Percentiles rank a stretch among this genome's conserved stretches.
Conservation (phyloP, 1,140 invertebrate genomes). For the Camponotus pennsylvanicus region DNA sequence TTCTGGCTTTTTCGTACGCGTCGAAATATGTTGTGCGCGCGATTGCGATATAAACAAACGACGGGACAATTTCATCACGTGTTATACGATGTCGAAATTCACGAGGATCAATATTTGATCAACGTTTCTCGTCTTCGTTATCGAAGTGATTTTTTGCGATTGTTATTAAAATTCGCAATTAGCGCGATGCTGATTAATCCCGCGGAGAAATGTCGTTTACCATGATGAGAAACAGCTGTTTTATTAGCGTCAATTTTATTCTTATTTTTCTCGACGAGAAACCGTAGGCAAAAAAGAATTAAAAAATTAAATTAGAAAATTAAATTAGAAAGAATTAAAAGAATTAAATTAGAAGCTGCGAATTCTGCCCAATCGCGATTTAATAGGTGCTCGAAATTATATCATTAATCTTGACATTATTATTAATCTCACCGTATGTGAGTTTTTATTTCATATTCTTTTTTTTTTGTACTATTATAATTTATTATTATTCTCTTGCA, state of each 20-base stretch:
- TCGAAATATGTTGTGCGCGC: background rate
- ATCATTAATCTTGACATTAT: background rate
- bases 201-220: background rate
- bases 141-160: background rate
- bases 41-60: background rate
- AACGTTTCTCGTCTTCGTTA: background rate
- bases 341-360: no score
- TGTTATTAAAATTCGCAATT: conserved; percentile 14
- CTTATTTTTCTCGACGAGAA: background rate
- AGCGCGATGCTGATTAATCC: conserved; percentile 20
- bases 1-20: background rate
- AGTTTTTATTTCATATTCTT: background rate
- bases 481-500: background rate
- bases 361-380: no score
- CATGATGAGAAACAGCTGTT: background rate
- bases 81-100: background rate
- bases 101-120: background rate
- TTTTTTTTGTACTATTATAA: background rate
- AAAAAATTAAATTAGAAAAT: no score
- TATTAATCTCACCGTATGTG: background rate
- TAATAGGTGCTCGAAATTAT: background rate
- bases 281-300: background rate
- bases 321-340: no score
- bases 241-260: conserved; percentile 1
- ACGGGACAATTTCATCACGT: background rate